These are phyloP conservation scores for Cataglyphis hispanica DNA, from an alignment of 1,140 invertebrate species.

Conservation along the genomic window DNA sequence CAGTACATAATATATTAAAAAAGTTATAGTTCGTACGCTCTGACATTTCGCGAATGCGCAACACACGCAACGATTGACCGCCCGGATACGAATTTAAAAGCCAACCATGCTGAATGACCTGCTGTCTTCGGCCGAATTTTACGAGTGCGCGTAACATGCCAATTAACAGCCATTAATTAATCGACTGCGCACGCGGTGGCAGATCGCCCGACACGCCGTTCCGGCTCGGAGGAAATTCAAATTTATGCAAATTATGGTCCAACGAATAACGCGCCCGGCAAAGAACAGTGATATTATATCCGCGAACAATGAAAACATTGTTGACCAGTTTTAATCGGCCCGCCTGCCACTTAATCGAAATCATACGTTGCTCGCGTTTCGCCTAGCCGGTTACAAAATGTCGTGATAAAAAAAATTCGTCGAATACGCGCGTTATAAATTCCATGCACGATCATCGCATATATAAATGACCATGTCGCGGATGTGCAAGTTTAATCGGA, in stretches of 20 bases:
- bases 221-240: slow-evolving; percentile 14
- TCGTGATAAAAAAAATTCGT: slow-evolving; percentile 4
- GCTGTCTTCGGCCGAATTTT: slow-evolving; percentile 58
- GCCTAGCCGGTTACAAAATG: not conserved
- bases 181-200: slow-evolving; percentile 49
- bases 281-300: slow-evolving; percentile 24
- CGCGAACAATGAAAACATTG: slow-evolving; percentile 23
- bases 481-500: slow-evolving; percentile 29
- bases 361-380: not conserved
- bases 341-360: not conserved
- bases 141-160: slow-evolving; percentile 47
- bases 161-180: slow-evolving; percentile 69
- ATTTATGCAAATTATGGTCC: slow-evolving; percentile 47
- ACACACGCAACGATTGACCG: not conserved
- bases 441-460: not conserved
- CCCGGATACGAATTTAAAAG: slow-evolving; percentile 28
- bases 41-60: slow-evolving; percentile 27
- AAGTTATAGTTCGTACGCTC: not conserved
- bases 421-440: slow-evolving; percentile 21
- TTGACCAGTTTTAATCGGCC: slow-evolving; percentile 16
- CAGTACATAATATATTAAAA: not conserved
- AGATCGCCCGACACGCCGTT: not conserved
- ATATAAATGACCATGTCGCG: slow-evolving; percentile 32
- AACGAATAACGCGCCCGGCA: slow-evolving; percentile 21
- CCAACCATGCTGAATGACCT: slow-evolving; percentile 10